Base-by-base conservation (phyloP, 2,113 vertebrate species). In the Barbus barbus region DNA sequence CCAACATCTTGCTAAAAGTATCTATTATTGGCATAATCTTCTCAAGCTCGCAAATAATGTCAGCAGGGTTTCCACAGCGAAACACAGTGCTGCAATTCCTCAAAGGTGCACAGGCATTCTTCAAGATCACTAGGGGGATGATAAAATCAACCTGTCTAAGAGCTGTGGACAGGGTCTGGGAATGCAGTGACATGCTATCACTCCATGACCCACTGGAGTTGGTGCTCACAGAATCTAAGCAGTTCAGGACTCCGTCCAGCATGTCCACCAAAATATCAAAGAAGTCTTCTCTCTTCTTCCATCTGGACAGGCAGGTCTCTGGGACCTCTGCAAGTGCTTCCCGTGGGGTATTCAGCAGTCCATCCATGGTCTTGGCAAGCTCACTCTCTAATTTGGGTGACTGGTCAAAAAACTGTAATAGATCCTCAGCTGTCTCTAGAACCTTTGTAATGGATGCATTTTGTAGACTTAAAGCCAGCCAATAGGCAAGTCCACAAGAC, bases 221-320 rank as follows among this genome's bases (percentile, higher is more conserved):
- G 0, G 91, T 94, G 87, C 93, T 95, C 11, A 98, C 94, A 0
- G 92, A 91, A 71, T 99, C 97, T 58, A 99, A 92, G 90, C 97
- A 98, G 81, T 95, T 92, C 4, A 98, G 93, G 51, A 97, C 82
- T 0, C 96, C 96, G 87, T 98, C 96, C 1, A 99, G 75, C 26
- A 97, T 96, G 85, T 97, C 96, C 18, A 96, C 95, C 1, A 97
- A 90, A 79, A 97, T 92, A 88, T 98, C 97, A 38, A 98, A 99
- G 83, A 95, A 92, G 84, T 99, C 97, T 1, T 99, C 97, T 46
- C 96, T 95, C 86, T 95, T 95, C 22, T 95, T 97, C 98, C 97
- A 98, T 67, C 95, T 95, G 1, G 96, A 96, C 77, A 89, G 96
- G 80, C 96, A 96, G 1, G 97, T 95, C 83, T 97, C 94, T 83